Evolutionary conservation across 2,888 invertebrate genomes (phyloP), one percentile per base, ranked within the genome.

Genomic region (Acrobasis consociella): DNA sequence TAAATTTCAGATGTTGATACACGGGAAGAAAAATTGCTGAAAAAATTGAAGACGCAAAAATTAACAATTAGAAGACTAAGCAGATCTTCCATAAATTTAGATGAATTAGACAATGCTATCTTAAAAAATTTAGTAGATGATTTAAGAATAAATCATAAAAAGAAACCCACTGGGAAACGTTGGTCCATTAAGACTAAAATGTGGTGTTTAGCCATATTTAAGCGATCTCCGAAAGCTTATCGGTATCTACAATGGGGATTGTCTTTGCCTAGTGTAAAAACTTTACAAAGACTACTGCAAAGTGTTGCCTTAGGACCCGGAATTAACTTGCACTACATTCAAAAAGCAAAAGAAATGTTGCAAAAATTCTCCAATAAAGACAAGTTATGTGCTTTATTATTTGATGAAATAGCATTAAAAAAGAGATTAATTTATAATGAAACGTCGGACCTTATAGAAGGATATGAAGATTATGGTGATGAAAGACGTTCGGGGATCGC

Each of bases 361-460:
- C 9, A 11, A 2, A 9, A 9, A 38, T 39, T 10, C 39, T 15
- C 15, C 37, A 17, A 13, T 58, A 53, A 50, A 37, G 60, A 63
- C 10, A 60, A 60, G 42, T 5, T 55, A 17, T 64, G 64, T 17
- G 22, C 22, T 9, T 31, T 67, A 0, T 0, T 61, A 0, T 67
- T 67, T 60, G 65, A 65, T n/a, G 65, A 65, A 50, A 64, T 65
- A 38, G 17, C 67, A n/a, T 53, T 67, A 15, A 67, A 67, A 49
- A 58, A 42, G 10, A 46, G 63, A 15, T 17, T 67, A 5, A 62
- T 64, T 31, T 64, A 62, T 17, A 67, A 65, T 17, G 37, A 22
- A 37, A n/a, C 10, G 2, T 31, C 15, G 0, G 65, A 67, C 31
- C 61, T 62, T 49, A 49, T 67, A 11, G 65, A 65, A 39, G 65